Conservation (phyloP, 2,797 vertebrate species). For the Knipowitschia caucasica region DNA sequence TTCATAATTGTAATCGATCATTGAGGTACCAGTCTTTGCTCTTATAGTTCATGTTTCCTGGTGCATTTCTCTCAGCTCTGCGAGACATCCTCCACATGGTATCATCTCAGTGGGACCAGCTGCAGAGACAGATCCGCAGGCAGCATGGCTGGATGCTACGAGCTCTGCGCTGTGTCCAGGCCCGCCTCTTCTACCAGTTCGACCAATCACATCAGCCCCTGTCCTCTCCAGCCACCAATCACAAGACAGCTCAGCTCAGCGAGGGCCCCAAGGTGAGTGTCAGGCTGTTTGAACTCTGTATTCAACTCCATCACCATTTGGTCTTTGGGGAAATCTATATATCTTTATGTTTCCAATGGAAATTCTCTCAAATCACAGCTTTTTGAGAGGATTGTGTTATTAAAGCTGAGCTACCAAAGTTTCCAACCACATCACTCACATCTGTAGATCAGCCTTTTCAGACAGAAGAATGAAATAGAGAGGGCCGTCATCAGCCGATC, state of each 20-base stretch:
- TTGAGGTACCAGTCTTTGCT: no score
- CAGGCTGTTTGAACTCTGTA: constrained; percentile 24
- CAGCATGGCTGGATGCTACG: constrained; percentile 97
- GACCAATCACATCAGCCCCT: constrained; percentile 45
- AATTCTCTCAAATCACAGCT: no score
- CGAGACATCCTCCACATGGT: constrained; percentile 95
- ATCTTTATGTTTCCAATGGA: no score
- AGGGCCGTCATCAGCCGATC: no score
- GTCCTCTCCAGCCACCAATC: constrained; percentile 47
- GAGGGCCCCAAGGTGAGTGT: constrained; percentile 82
- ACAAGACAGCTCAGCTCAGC: constrained; percentile 42
- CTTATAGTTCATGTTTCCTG: not conserved
- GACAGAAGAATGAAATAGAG: no score
- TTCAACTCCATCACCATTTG: no score
- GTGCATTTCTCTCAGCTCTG: constrained; percentile 80
- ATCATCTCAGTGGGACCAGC: constrained; percentile 91
- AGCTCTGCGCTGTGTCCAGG: constrained; percentile 89
- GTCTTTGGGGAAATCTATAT: no score
- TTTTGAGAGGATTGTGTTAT: no score
- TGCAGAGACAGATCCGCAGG: constrained; percentile 94
- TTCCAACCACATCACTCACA: no score
- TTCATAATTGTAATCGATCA: no score
- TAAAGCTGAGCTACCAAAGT: no score
- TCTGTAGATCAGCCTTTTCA: no score
- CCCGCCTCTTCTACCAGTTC: constrained; percentile 81